phyloP scores from a whole-genome alignment of 2,888 invertebrate species.

The Meiosimyza platycephala region DNA sequence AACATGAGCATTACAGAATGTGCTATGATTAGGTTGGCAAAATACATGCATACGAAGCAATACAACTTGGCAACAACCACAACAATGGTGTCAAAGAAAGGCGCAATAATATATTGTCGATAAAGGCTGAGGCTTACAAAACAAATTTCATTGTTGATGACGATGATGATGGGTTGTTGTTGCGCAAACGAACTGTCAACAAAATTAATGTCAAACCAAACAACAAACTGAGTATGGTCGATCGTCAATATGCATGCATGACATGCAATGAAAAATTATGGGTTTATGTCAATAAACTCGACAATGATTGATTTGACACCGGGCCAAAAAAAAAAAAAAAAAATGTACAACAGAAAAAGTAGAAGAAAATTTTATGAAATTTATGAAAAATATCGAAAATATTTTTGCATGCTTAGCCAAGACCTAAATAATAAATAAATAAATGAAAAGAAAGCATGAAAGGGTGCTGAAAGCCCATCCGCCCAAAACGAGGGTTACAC shows the following conservation, averaged over 20 bases:
- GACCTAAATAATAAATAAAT: neutral
- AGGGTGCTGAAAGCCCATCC: neutral
- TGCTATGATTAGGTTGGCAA: neutral
- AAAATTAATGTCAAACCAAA: slow-evolving; percentile 61
- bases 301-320: slow-evolving; percentile 66
- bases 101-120: too few species aligned
- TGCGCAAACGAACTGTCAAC: slow-evolving; percentile 64
- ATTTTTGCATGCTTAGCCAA: slow-evolving; percentile 16
- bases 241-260: neutral
- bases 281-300: slow-evolving; percentile 62
- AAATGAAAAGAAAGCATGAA: neutral
- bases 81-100: neutral
- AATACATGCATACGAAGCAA: neutral
- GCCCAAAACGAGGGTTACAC: slow-evolving; percentile 46
- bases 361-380: neutral
- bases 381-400: slow-evolving; percentile 7
- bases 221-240: neutral
- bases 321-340: too few species aligned
- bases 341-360: neutral
- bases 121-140: too few species aligned
- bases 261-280: slow-evolving; percentile 66
- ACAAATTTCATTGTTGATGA: neutral
- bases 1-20: slow-evolving; percentile 30
- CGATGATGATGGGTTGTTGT: slow-evolving; percentile 52
- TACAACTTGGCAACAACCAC: slow-evolving; percentile 16